Percentiles rank a stretch among this genome's conserved stretches.
These are phyloP conservation scores for Pristis pectinata DNA, from an alignment of 2,797 vertebrate species.

Conservation along the genomic window DNA sequence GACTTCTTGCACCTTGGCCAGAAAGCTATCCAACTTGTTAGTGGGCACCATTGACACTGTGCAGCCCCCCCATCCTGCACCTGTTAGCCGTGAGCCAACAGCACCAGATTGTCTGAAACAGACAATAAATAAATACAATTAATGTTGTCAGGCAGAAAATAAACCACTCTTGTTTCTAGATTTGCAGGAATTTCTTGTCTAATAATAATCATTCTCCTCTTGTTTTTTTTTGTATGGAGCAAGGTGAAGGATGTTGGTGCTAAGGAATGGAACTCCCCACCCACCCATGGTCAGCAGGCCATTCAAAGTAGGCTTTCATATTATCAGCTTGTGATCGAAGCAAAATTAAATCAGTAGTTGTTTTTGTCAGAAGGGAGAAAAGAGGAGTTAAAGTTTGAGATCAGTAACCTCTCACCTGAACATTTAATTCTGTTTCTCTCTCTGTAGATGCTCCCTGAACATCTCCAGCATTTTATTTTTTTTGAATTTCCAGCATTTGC, in stretches of 20 bases:
- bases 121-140: conserved; percentile 40
- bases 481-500: too few species aligned
- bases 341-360: too few species aligned
- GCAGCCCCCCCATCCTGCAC: conserved; percentile 96
- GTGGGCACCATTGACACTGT: conserved; percentile 85
- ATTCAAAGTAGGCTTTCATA: too few species aligned
- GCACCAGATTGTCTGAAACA: conserved; percentile 76
- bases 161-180: not conserved
- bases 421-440: too few species aligned
- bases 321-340: too few species aligned
- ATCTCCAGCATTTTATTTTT: too few species aligned
- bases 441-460: too few species aligned
- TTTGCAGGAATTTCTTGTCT: not conserved
- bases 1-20: conserved; percentile 67
- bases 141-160: conserved; percentile 36
- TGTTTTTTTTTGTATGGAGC: not conserved
- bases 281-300: too few species aligned
- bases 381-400: too few species aligned
- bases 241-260: not conserved
- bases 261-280: not conserved
- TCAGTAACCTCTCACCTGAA: too few species aligned
- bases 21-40: conserved; percentile 69
- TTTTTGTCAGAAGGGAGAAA: too few species aligned
- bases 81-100: conserved; percentile 83
- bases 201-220: not conserved